These are phyloP conservation scores for Lophura swinhoii DNA, from an alignment of 2,797 vertebrate species.

Conservation along the genomic window DNA sequence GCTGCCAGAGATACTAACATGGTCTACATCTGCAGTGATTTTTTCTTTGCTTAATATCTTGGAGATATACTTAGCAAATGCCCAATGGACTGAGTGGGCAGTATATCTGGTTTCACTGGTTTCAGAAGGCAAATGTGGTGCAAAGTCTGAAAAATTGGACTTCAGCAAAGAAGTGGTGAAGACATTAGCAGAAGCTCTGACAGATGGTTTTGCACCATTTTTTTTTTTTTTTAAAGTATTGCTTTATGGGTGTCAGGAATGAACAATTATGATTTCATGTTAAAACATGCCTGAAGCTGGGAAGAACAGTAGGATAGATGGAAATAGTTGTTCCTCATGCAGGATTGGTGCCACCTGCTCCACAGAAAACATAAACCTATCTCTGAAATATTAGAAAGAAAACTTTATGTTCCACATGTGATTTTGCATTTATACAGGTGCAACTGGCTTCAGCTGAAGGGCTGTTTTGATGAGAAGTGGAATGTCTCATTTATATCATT, in stretches of 20 bases:
- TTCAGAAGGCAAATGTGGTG: neutral
- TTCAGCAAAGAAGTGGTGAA: neutral
- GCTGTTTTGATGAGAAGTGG: constrained; percentile 60
- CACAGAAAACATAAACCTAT: constrained; percentile 38
- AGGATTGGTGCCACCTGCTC: constrained; percentile 62
- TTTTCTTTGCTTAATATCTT: neutral
- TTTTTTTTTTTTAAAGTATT: neutral
- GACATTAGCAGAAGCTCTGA: neutral
- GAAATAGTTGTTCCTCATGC: constrained; percentile 19
- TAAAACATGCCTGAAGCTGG: neutral
- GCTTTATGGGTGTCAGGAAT: neutral
- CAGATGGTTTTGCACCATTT: neutral
- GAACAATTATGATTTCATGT: neutral
- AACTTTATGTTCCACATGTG: constrained; percentile 73
- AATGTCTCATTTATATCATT: constrained; percentile 72
- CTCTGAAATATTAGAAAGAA: constrained; percentile 65
- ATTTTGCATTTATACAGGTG: constrained; percentile 78
- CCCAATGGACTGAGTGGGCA: neutral
- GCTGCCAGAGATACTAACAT: neutral
- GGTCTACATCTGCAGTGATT: neutral
- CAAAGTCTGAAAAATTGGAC: neutral
- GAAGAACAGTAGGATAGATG: neutral
- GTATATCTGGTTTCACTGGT: neutral
- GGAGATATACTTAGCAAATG: neutral
- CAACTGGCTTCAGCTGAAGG: constrained; percentile 71